Conservation (phyloP, 2,888 invertebrate genomes). For the Lasioglossum lativentre region DNA sequence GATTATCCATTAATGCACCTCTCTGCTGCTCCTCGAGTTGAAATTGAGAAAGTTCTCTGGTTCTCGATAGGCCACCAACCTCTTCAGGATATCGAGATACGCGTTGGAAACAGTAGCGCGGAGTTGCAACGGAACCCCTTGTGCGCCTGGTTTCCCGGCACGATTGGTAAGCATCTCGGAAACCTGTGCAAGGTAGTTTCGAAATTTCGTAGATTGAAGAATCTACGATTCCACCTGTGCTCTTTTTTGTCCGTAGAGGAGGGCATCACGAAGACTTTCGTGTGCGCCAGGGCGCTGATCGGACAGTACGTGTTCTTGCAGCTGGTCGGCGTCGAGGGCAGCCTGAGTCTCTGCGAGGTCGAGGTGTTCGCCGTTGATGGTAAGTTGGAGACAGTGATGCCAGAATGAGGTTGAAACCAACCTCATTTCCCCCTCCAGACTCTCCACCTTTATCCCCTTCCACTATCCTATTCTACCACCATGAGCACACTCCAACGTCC, state of each 20-base stretch:
- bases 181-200: background rate
- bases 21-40: background rate
- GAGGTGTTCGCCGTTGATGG: conserved; percentile 97
- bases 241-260: conserved; percentile 87
- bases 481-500: too few relatives aligned
- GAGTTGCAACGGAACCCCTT: conserved; percentile 95
- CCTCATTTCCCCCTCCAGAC: too few relatives aligned
- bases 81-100: conserved; percentile 94
- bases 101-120: conserved; percentile 95
- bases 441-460: too few relatives aligned
- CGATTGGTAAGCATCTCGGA: conserved; percentile 88
- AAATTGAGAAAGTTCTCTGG: background rate
- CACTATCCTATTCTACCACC: too few relatives aligned
- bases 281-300: conserved; percentile 93
- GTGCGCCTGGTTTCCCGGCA: conserved; percentile 97
- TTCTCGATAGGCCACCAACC: conserved; percentile 91
- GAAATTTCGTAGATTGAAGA: background rate
- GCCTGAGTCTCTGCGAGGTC: conserved; percentile 95
- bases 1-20: background rate
- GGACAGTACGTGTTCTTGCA: conserved; percentile 96
- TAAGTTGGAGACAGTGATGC: too few relatives aligned
- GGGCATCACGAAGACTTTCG: conserved; percentile 95
- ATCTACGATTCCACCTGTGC: background rate
- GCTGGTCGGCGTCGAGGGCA: conserved; percentile 95
- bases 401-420: too few relatives aligned